Evolutionary conservation across 1,140 invertebrate species (phyloP), one percentile per base, ranked within the genome.

Genomic region (Brachionus asplanchnoidis): DNA sequence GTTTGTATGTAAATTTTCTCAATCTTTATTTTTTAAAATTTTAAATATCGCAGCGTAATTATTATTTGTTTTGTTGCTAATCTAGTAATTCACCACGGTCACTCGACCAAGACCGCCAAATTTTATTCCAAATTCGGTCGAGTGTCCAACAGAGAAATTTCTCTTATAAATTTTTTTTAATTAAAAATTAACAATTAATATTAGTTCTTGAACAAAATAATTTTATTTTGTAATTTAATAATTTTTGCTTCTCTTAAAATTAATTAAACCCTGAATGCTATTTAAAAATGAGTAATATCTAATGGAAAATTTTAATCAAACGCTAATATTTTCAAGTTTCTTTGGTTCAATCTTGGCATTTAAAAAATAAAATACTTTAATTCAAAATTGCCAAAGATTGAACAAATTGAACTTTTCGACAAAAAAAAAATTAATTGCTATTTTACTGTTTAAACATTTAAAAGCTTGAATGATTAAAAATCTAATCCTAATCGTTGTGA

Each of bases 401-500:
- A 68, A 11, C n/a, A 14, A 36, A 28, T 40, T 68, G 32, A 68
- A 68, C 66, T 65, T 65, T 65, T 20, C n/a, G 4, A 56, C 32
- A 36, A 36, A 56, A 60, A 60, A 20, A 60, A 60, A 20, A 8
- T 20, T 9, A 60, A 60, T 23, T 26, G 53, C 53, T 60, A 26
- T 60, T 60, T 60, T 20, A 60, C 53, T 68, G 32, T 68, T 68
- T 36, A 40, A 73, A 73, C 28, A 73, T 40, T 17, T 40, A 36
- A n/a, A 73, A 42, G 28, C 36, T 73, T 73, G 68, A 40, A 40
- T 40, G 36, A 40, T 40, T 42, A 73, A 40, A 36, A 73, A 73
- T 40, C 68, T 73, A 73, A 73, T 73, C 36, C 40, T 73, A 73
- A 73, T 73, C 68, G 68, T 73, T 73, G 68, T 73, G 40, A 73